Conservation (phyloP, 2,797 vertebrate genomes). For the Esox masquinongy region DNA sequence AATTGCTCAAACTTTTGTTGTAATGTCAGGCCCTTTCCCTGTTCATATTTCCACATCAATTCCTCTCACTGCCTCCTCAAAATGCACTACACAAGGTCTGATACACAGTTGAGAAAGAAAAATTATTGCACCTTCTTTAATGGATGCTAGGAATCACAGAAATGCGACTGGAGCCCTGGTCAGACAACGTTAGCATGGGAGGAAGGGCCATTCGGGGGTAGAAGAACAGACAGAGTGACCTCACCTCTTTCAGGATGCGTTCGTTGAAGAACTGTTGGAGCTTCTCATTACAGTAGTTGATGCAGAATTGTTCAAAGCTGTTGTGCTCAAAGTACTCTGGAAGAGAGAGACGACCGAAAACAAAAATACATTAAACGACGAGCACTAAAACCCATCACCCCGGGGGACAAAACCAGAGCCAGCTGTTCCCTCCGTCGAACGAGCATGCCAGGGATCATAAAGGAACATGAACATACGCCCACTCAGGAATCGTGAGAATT, state of each 20-base stretch:
- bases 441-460: too few relatives aligned
- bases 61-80: not conserved
- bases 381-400: not conserved
- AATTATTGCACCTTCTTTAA: not conserved
- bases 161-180: not conserved
- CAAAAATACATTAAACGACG: not conserved
- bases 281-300: constrained; percentile 99
- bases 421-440: too few relatives aligned
- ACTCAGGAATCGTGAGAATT: too few relatives aligned
- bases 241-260: constrained; percentile 97
- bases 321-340: constrained; percentile 99
- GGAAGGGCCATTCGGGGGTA: not conserved
- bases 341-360: not conserved
- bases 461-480: too few relatives aligned
- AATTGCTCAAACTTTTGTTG: too few relatives aligned
- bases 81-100: too few relatives aligned
- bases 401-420: too few relatives aligned
- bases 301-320: constrained; percentile 99
- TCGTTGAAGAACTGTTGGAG: constrained; percentile 99
- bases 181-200: not conserved
- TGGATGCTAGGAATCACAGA: not conserved
- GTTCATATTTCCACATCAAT: not conserved
- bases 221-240: constrained; percentile 15
- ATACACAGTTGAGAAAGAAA: not conserved
- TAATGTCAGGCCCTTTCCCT: too few relatives aligned